phyloP scores from a whole-genome alignment of 2,888 invertebrate genomes.

The Cabera pusaria region DNA sequence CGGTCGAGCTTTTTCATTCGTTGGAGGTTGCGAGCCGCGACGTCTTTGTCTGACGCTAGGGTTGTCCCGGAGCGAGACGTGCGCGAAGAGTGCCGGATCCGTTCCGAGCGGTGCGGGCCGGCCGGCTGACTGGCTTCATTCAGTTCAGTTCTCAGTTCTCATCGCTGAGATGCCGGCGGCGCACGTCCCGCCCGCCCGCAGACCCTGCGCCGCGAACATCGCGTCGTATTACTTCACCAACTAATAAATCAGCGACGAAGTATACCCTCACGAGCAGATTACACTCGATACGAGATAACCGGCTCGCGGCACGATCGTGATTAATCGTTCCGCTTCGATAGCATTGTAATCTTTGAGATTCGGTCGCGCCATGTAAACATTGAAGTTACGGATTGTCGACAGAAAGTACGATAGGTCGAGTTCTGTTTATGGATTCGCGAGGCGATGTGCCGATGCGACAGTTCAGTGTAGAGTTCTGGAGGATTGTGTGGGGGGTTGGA shows the following conservation, averaged over 20 bases:
- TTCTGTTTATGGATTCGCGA: constrained; percentile 47
- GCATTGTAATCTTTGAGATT: constrained; percentile 59
- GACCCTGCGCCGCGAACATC: constrained; percentile 59
- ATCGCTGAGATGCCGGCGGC: constrained; percentile 68
- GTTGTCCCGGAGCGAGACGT: constrained; percentile 18
- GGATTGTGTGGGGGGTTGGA: constrained; percentile 45
- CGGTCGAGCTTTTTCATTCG: constrained; percentile 62
- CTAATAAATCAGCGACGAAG: constrained; percentile 72
- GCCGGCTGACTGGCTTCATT: too few relatives aligned
- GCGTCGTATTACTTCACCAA: constrained; percentile 65
- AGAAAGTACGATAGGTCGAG: constrained; percentile 41
- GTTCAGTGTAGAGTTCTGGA: constrained; percentile 40
- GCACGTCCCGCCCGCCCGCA: constrained; percentile 60
- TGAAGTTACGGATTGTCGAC: constrained; percentile 67
- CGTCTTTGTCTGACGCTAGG: constrained; percentile 59
- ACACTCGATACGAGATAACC: constrained; percentile 73
- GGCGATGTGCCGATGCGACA: constrained; percentile 37
- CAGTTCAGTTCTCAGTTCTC: constrained; percentile 56
- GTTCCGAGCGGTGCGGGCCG: constrained; percentile 42
- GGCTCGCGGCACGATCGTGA: constrained; percentile 58
- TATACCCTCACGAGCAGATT: constrained; percentile 70
- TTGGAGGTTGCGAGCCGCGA: constrained; percentile 49
- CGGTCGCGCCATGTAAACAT: constrained; percentile 60
- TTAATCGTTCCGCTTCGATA: constrained; percentile 68
- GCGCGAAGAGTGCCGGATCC: constrained; percentile 45